A percentile compares a stretch with the other conserved stretches of the same genome.
Conservation (phyloP, 1,140 invertebrate genomes). For the Manduca sexta region DNA sequence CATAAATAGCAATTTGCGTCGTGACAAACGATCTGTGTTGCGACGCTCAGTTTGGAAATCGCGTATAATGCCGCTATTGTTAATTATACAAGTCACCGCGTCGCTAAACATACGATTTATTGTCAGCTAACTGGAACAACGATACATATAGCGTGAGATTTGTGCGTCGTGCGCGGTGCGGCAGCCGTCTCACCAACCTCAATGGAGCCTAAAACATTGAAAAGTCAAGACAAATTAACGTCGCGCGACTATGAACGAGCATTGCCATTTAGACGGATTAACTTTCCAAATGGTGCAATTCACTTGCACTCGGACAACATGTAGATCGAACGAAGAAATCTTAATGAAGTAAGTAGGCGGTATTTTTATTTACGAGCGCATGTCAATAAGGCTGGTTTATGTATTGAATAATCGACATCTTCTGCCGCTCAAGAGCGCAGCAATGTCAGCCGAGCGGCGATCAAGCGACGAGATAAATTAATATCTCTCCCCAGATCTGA, state of each 20-base stretch:
- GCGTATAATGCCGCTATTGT: slow-evolving; percentile 61
- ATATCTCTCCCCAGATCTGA: slow-evolving; percentile 47
- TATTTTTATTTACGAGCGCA: slow-evolving; percentile 37
- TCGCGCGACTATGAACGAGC: slow-evolving; percentile 11
- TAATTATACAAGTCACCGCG: slow-evolving; percentile 65
- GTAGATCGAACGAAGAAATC: slow-evolving; percentile 3
- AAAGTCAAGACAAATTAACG: slow-evolving; percentile 44
- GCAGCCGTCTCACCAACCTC: slow-evolving; percentile 23
- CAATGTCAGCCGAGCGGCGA: slow-evolving; percentile 46
- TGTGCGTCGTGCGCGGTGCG: slow-evolving; percentile 34
- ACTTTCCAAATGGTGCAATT: slow-evolving; percentile 26
- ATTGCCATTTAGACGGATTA: slow-evolving; percentile 21
- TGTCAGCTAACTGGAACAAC: slow-evolving; percentile 57
- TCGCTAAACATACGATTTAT: slow-evolving; percentile 68
- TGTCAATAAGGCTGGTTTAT: slow-evolving; percentile 33
- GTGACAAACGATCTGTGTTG: slow-evolving; percentile 59
- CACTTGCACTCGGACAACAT: slow-evolving; percentile 3
- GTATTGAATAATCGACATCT: slow-evolving; percentile 48
- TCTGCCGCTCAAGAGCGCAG: slow-evolving; percentile 26
- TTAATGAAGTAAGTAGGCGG: slow-evolving; percentile 9
- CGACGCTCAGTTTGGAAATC: slow-evolving; percentile 61
- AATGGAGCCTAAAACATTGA: slow-evolving; percentile 41
- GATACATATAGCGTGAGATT: slow-evolving; percentile 54
- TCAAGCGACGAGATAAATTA: slow-evolving; percentile 41
- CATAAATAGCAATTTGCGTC: slow-evolving; percentile 66